Evolutionary conservation across 2,113 vertebrate species (phyloP), one percentile per base, ranked within the genome.

Genomic region (Myotis davidii): DNA sequence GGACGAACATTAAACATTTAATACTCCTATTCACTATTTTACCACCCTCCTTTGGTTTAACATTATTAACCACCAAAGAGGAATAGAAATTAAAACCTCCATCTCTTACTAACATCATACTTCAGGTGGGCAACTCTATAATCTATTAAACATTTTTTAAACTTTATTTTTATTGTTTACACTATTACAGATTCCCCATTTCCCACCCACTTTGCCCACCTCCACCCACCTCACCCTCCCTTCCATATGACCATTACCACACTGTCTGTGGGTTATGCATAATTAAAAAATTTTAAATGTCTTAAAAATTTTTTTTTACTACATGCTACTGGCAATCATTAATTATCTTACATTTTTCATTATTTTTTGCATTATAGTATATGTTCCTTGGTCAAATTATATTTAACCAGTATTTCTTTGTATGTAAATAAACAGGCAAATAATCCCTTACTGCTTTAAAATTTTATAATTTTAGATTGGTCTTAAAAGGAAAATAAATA

Each of bases 401-500:
- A 78, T 69, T 92, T 65, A 92, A 65, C 45, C 45, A 23, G 32
- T 85, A 65, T 70, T 64, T 77, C 29, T 88, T 48, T 72, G 29
- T 82, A 32, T 52, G 2, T 74, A 85, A 54, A 77, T 6, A 45
- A 70, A 83, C 6, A 25, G 16, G 91, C 11, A 67, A 72, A 81
- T 52, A 76, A 82, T 79, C 54, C 2, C 2, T 14, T 34, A 69
- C 27, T 90, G 69, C 14, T 92, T 96, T 89, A 73, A 85, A 94
- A 42, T 59, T 42, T 48, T 65, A 4, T 78, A 48, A 88, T 83
- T 83, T 81, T 79, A 85, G 34, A 76, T 64, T 83, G 11, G 20
- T 45, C 42, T 52, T 79, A 61, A 92, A 83, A 89, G 54, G 34
- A 89, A 93, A 74, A 81, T 70, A 93, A 87, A 73, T 72, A 77